These are phyloP conservation scores for Ispidina picta DNA, from an alignment of 2,797 vertebrate genomes.

Conservation along the genomic window DNA sequence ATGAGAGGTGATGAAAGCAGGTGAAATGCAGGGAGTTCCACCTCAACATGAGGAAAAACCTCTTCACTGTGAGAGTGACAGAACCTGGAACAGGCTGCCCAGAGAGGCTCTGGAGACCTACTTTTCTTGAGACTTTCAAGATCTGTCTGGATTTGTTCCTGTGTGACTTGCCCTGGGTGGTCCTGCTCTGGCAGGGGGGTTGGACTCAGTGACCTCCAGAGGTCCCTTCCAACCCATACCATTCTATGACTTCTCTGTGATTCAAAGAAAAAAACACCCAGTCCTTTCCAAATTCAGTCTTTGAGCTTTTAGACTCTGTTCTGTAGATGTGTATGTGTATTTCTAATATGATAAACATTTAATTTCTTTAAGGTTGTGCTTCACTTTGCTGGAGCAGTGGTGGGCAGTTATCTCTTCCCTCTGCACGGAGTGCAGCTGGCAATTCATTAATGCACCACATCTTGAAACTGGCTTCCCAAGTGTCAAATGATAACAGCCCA, in stretches of 20 bases:
- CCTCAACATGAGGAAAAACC: no score
- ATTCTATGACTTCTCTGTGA: neutral
- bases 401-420: conserved; percentile 46
- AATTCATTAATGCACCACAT: conserved; percentile 87
- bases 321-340: neutral
- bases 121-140: no score
- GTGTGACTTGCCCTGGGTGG: no score
- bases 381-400: conserved; percentile 82
- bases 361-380: conserved; percentile 85
- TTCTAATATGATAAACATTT: neutral
- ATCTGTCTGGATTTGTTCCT: no score
- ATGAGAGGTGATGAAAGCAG: no score
- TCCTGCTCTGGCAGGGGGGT: no score
- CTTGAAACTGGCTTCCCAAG: conserved; percentile 87
- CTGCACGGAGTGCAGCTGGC: conserved; percentile 68
- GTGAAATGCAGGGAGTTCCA: no score
- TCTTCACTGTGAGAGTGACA: no score
- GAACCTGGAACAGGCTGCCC: no score
- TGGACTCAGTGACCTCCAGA: no score
- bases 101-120: no score
- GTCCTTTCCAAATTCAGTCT: neutral
- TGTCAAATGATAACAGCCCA: conserved; percentile 78
- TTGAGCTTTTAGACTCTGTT: neutral
- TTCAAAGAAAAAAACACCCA: neutral
- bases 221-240: no score